phyloP scores from a whole-genome alignment of 2,888 invertebrate species.

The Mycalesis mineus region DNA sequence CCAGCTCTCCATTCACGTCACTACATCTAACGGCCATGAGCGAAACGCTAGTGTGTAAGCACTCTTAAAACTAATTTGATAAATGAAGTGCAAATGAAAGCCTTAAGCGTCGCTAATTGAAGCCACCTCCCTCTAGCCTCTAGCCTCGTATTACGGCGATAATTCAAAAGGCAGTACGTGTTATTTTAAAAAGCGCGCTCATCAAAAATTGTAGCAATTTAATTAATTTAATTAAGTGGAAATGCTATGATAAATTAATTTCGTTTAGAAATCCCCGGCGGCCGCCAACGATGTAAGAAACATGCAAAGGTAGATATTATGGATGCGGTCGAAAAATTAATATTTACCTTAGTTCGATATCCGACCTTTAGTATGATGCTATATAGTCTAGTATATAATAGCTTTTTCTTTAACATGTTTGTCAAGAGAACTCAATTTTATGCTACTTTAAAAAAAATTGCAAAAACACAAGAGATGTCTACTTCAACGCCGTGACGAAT shows the following conservation, averaged over 20 bases:
- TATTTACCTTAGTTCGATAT: background rate
- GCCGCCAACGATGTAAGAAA: background rate
- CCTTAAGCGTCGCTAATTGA: constrained; percentile 6
- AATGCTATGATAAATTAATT: constrained; percentile 12
- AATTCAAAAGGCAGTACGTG: constrained; percentile 11
- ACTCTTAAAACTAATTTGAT: background rate
- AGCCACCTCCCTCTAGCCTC: background rate
- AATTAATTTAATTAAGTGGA: constrained; percentile 13
- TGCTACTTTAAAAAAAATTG: too few species aligned
- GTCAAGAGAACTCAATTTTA: too few species aligned
- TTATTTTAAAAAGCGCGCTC: constrained; percentile 4
- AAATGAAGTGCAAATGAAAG: background rate
- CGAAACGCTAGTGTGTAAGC: too few species aligned
- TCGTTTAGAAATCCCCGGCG: background rate
- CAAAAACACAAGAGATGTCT: too few species aligned
- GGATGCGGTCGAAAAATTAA: background rate
- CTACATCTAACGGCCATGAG: too few species aligned
- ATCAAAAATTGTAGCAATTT: constrained; percentile 10
- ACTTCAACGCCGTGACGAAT: too few species aligned
- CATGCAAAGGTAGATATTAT: background rate
- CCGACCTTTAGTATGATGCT: background rate
- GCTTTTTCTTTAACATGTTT: too few species aligned
- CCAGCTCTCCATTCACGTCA: too few species aligned
- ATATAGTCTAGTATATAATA: background rate
- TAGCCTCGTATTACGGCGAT: background rate